A percentile compares a stretch with the other conserved stretches of the same genome.
Evolutionary conservation across 1,140 invertebrate species (phyloP).

Genomic region (Triops cancriformis): DNA sequence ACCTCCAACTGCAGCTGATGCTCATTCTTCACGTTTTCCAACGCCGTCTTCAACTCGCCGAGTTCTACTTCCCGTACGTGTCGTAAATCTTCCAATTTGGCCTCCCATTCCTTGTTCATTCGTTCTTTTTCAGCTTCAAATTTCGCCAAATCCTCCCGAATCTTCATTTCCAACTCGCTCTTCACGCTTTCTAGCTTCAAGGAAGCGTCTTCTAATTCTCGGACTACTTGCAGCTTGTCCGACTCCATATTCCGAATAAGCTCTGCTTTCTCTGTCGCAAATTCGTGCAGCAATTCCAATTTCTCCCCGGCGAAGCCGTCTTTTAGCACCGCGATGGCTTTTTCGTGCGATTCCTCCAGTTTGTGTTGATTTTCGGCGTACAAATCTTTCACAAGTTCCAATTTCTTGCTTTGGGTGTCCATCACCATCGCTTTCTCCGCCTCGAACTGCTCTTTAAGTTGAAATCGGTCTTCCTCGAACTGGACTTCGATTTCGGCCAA

Average conservation of each 20-base stretch:
- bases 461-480: background rate
- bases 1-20: background rate
- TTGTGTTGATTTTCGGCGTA: background rate
- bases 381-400: background rate
- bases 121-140: background rate
- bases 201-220: background rate
- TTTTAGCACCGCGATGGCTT: background rate
- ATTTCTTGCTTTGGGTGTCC: background rate
- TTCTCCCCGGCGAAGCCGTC: background rate
- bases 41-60: background rate
- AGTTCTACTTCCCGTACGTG: background rate
- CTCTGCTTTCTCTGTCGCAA: background rate
- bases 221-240: background rate
- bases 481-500: background rate
- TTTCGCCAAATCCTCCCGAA: background rate
- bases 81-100: background rate
- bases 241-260: background rate
- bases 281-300: background rate
- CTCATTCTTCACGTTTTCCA: too few species aligned
- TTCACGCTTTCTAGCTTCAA: background rate
- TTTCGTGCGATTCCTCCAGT: background rate
- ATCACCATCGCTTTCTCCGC: background rate
- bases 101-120: background rate
- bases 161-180: background rate
- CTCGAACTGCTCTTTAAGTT: background rate